Base-by-base conservation (phyloP, 2,797 vertebrate species). In the Typhlichthys eigenmanni region DNA sequence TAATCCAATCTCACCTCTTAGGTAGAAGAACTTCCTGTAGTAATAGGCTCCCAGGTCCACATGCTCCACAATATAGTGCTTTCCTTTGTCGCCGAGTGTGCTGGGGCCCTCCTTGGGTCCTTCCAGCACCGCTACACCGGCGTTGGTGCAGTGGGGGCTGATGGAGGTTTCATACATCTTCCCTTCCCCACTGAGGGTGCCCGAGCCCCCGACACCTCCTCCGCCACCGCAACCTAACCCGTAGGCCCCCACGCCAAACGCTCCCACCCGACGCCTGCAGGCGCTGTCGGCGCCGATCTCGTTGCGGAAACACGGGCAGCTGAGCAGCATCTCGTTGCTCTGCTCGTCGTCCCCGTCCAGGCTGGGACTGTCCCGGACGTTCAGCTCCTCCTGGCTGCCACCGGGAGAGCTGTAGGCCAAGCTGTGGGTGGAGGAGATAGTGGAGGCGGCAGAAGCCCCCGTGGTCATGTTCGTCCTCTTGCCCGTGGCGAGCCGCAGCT, bases 1-100 rank as follows among this genome's bases (percentile, higher is more conserved):
- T 38, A 38, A 8, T 38, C 34, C 6, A 43, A 47, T 16, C 92
- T 92, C 88, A 99, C 97, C 97, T 82, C 95, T 95, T 75, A 96
- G 92, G 77, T 95, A 95, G 90, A 99, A 98, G 84, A 95, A 96
- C 78, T 95, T 98, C 72, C 96, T 89, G 52, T 95, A 99, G 83
- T 98, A 98, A 89, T 98, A 97, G 43, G 96, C 94, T 49, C 97
- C 97, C 5, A 96, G 94, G 78, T 99, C 96, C 82, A 98, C 94
- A 0, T 99, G 97, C 69, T 99, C 96, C 74, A 98, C 94, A 0
- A 96, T 95, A 81, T 98, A 98, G 70, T 96, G 94, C 80, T 97
- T 98, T 66, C 93, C 93, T 79, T 95, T 90, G 76, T 98, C 96
- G 4, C 92, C 87, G 71, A 96, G 93, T 14, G 94, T 83, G 75